A percentile compares a stretch with the other conserved stretches of the same genome.
Evolutionary conservation across 2,888 invertebrate genomes (phyloP).

Genomic region (Drosophila peninsularis): DNA sequence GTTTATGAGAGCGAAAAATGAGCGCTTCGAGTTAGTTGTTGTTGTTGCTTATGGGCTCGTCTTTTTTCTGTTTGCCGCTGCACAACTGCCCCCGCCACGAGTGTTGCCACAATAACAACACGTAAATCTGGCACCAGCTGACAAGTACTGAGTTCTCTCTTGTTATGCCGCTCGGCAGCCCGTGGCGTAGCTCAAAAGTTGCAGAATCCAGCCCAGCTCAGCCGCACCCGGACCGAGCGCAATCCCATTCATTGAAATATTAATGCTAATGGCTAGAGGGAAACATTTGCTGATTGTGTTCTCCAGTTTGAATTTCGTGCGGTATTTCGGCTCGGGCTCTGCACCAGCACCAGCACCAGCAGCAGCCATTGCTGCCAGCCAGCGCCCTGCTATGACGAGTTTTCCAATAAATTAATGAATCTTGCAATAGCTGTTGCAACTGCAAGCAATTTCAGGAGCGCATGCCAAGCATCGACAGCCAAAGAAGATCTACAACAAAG

Average conservation of each 20-base stretch:
- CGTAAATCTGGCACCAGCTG: constrained; percentile 79
- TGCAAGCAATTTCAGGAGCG: constrained; percentile 40
- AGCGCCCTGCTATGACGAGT: constrained; percentile 32
- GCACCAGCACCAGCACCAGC: background rate
- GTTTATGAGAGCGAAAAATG: constrained; percentile 67
- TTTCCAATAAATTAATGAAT: constrained; percentile 69
- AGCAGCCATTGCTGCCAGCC: background rate
- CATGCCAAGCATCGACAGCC: constrained; percentile 31
- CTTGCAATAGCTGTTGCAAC: constrained; percentile 51
- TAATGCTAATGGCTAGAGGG: constrained; percentile 71
- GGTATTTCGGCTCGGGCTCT: constrained; percentile 2
- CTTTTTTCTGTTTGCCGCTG: background rate
- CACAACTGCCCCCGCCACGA: background rate
- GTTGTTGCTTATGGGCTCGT: constrained; percentile 1
- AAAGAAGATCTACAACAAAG: constrained; percentile 11
- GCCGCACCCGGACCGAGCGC: background rate
- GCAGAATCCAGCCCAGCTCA: constrained; percentile 10
- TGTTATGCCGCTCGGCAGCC: constrained; percentile 45
- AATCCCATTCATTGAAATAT: constrained; percentile 67
- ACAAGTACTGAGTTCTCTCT: constrained; percentile 66
- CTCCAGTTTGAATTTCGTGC: constrained; percentile 27
- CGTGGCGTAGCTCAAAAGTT: constrained; percentile 56
- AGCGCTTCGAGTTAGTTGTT: constrained; percentile 21
- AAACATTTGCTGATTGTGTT: constrained; percentile 68
- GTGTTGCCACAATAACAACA: constrained; percentile 58